These are phyloP conservation scores for Scaptomyza tumidula DNA, from an alignment of 2,888 invertebrate genomes.

Conservation along the genomic window DNA sequence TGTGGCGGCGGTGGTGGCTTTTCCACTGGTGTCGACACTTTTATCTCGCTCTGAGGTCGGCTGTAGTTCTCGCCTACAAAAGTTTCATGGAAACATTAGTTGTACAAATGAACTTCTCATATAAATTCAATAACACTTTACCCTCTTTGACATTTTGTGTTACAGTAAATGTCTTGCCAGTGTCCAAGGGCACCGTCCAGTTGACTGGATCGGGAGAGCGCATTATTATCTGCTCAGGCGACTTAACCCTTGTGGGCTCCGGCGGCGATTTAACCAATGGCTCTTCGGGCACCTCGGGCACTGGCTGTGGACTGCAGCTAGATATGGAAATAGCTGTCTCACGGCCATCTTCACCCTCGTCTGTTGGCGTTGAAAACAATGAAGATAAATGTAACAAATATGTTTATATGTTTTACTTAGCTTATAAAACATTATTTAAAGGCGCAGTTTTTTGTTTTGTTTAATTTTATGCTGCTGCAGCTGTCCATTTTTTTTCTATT, in stretches of 20 bases:
- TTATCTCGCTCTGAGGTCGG: conserved; percentile 95
- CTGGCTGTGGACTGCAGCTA: conserved; percentile 83
- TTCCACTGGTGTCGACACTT: conserved; percentile 89
- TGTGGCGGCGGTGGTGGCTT: conserved; percentile 88
- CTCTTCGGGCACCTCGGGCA: conserved; percentile 85
- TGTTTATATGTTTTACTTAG: conserved; percentile 11
- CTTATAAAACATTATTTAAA: conserved; percentile 32
- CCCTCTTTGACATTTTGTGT: conserved; percentile 95
- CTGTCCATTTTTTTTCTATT: conserved; percentile 43
- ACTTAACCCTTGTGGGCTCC: conserved; percentile 96
- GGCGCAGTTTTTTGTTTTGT: conserved; percentile 46
- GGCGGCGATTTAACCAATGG: conserved; percentile 96
- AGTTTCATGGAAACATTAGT: background rate
- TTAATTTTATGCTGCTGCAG: conserved; percentile 53
- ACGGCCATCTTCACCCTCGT: conserved; percentile 82
- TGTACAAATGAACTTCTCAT: background rate
- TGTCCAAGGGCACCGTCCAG: conserved; percentile 97
- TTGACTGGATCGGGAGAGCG: conserved; percentile 97
- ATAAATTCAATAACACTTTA: conserved; percentile 70
- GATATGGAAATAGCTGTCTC: conserved; percentile 83
- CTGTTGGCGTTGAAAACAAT: conserved; percentile 67
- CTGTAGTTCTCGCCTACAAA: conserved; percentile 90
- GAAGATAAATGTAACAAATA: conserved; percentile 21
- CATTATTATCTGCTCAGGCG: conserved; percentile 96
- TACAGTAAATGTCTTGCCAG: conserved; percentile 96